Conservation (phyloP, 2,113 vertebrate species). For the Corythaixoides concolor region DNA sequence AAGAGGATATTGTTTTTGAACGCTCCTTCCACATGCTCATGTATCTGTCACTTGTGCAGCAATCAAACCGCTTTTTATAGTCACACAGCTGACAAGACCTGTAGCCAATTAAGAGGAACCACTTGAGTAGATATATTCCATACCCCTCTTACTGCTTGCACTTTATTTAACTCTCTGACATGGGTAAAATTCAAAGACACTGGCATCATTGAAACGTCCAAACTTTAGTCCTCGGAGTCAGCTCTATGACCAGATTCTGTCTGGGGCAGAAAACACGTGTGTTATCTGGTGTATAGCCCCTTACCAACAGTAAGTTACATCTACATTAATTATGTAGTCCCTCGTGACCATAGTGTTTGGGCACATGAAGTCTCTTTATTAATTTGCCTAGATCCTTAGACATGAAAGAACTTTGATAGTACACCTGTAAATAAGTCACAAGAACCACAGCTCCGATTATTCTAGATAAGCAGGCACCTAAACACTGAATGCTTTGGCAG, state of each 20-base stretch:
- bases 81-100: background rate
- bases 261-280: rapidly evolving
- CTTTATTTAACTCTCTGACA: background rate
- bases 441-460: background rate
- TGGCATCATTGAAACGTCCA: too few relatives aligned
- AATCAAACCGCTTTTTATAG: background rate
- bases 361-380: background rate
- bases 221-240: background rate
- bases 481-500: background rate
- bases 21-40: rapidly evolving
- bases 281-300: background rate
- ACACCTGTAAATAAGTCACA: background rate
- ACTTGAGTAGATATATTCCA: background rate
- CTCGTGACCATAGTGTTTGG: background rate
- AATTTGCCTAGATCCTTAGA: background rate
- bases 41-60: background rate
- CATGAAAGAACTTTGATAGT: background rate
- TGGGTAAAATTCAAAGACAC: background rate
- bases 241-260: background rate
- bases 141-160: background rate
- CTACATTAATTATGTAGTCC: too few relatives aligned
- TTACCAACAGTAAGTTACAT: background rate
- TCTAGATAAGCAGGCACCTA: background rate
- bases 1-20: background rate
- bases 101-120: background rate